These are phyloP conservation scores for Aphelenchoides fujianensis DNA, from an alignment of 1,140 invertebrate genomes.

Conservation along the genomic window DNA sequence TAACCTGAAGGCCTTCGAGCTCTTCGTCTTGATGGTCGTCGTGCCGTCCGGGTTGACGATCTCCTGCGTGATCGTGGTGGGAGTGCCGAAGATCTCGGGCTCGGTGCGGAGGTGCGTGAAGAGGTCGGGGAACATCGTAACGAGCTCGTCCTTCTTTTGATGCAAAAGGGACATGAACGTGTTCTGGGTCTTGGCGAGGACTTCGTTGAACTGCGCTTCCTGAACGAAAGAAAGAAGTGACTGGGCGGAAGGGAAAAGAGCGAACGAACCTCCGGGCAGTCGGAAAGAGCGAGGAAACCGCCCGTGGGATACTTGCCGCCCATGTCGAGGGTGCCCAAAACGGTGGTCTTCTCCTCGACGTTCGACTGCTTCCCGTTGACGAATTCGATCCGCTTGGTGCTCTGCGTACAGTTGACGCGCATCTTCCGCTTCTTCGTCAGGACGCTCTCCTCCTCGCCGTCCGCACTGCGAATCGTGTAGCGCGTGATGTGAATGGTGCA, in stretches of 20 bases:
- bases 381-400: constrained; percentile 40
- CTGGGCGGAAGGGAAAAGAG: no score
- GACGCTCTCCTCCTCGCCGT: constrained; percentile 46
- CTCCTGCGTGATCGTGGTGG: constrained; percentile 42
- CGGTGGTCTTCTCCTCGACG: constrained; percentile 43
- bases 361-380: constrained; percentile 49
- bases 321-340: constrained; percentile 31
- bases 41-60: constrained; percentile 47
- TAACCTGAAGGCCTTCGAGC: constrained; percentile 48
- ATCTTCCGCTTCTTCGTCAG: constrained; percentile 44
- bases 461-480: constrained; percentile 50
- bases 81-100: constrained; percentile 40
- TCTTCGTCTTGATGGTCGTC: constrained; percentile 48
- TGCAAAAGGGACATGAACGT: constrained; percentile 40
- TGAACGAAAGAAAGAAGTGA: constrained; percentile 25
- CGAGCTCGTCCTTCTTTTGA: constrained; percentile 47
- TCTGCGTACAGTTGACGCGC: constrained; percentile 50
- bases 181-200: constrained; percentile 43
- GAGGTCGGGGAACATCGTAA: constrained; percentile 44
- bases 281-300: no score
- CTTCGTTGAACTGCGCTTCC: constrained; percentile 32
- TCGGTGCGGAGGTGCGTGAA: constrained; percentile 44
- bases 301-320: no score
- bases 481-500: constrained; percentile 48
- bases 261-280: no score